Conservation (phyloP, 2,797 vertebrate species). For the Lepilemur ruficaudatus region DNA sequence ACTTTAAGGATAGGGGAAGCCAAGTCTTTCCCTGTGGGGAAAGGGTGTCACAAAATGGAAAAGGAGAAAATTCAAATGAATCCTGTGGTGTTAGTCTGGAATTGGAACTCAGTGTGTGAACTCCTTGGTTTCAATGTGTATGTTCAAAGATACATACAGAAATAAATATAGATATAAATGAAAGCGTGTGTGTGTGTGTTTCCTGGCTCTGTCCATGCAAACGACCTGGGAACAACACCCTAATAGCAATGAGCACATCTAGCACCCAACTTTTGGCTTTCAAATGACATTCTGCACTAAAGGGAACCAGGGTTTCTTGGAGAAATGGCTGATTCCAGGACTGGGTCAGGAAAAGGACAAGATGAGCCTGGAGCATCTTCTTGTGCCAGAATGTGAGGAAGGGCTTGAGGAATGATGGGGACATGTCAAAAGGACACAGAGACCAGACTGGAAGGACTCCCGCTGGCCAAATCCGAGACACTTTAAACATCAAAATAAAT, state of each 20-base stretch:
- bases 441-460: background rate
- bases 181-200: background rate
- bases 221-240: background rate
- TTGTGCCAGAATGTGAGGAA: background rate
- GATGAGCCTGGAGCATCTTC: background rate
- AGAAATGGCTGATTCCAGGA: background rate
- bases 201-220: background rate
- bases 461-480: background rate
- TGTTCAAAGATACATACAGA: background rate
- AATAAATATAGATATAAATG: background rate
- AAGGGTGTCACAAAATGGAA: background rate
- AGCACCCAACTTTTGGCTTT: constrained; percentile 31
- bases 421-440: background rate
- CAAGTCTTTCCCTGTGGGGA: background rate
- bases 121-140: background rate
- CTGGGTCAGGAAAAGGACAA: background rate
- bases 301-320: background rate
- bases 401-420: background rate
- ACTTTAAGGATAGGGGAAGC: background rate
- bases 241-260: background rate
- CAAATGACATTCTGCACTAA: background rate
- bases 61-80: background rate
- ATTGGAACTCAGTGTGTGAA: background rate
- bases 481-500: background rate
- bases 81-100: background rate